Evolutionary conservation across 1,140 invertebrate species (phyloP), one percentile per base, ranked within the genome.

Genomic region (Rhopalosiphum maidis): DNA sequence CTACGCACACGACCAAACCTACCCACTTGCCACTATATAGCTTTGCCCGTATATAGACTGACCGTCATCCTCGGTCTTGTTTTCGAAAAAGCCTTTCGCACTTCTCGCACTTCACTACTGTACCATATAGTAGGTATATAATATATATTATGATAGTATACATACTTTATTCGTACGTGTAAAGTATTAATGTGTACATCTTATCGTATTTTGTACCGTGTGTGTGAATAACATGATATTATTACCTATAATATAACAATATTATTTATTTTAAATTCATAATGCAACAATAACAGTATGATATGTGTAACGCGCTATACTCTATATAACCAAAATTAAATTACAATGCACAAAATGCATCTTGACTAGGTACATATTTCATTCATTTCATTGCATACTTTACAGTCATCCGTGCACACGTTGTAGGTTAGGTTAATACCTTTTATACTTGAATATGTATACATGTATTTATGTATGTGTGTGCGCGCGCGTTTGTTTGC

Each of bases 11-110:
- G 82, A 85, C 91, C 91, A 54, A 86, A 41, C 41, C 91, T 86
- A 68, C 91, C 91, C 91, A 93, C 91, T 93, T 54, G 82, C 82
- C 91, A n/a, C 91, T 21, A 30, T 77, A 77, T 21, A 25, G 91
- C 82, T 54, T 93, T 93, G 91, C n/a, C 91, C 91, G 48, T 93
- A 93, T 93, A 93, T 85, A 83, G 77, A 86, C 91, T 54, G 91
- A 86, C 82, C 91, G 77, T 85, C 91, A 86, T 86, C 48, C 77
- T 93, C 91, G 91, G 91, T 93, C 77, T 85, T 51, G 60, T 85
- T 92, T 85, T 93, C 77, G 77, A 93, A 93, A 93, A 93, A 85
- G 48, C 91, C 91, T 93, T 86, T 93, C 46, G 82, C 91, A 93
- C 82, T 55, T 86, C 54, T 93, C 46, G 82, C 91, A 93, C 82